Percentiles rank a stretch among this genome's conserved stretches.
phyloP scores from a whole-genome alignment of 2,888 invertebrate genomes.

The Lepidochrysops patricia region DNA sequence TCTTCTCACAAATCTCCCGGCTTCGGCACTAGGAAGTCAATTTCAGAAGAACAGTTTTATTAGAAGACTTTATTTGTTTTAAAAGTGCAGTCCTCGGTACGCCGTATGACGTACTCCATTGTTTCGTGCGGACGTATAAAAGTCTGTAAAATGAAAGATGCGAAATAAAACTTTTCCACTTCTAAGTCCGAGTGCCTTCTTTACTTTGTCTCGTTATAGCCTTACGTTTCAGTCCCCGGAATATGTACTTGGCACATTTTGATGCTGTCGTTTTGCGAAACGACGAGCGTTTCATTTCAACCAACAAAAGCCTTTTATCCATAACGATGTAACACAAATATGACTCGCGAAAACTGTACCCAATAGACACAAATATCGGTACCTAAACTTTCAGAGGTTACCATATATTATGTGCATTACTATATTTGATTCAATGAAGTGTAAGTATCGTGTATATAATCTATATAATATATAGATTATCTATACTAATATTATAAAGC shows the following conservation, averaged over 20 bases:
- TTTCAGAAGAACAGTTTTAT: slow-evolving; percentile 46
- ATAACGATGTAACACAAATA: neutral
- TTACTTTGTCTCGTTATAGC: slow-evolving; percentile 24
- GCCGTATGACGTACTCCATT: slow-evolving; percentile 11
- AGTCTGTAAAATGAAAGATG: slow-evolving; percentile 30
- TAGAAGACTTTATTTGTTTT: slow-evolving; percentile 40
- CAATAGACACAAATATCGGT: neutral
- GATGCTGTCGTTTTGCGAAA: neutral
- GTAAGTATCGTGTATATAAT: too few species aligned
- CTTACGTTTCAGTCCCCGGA: slow-evolving; percentile 1
- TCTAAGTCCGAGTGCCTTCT: slow-evolving; percentile 29
- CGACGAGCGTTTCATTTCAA: neutral
- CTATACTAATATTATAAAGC: too few species aligned
- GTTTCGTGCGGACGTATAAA: slow-evolving; percentile 16
- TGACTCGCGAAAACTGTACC: neutral
- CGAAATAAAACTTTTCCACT: slow-evolving; percentile 35
- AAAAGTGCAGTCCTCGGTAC: slow-evolving; percentile 26
- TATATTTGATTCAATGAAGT: too few species aligned
- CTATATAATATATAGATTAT: too few species aligned
- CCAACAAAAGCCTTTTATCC: slow-evolving; percentile 1
- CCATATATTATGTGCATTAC: too few species aligned
- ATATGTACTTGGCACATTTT: slow-evolving; percentile 10
- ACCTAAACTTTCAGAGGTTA: neutral
- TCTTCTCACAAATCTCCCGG: slow-evolving; percentile 13
- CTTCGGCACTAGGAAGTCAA: slow-evolving; percentile 24